Percentiles rank a stretch among this genome's conserved stretches.
Evolutionary conservation across 2,113 vertebrate genomes (phyloP).

Genomic region (Thinocorus orbignyianus): DNA sequence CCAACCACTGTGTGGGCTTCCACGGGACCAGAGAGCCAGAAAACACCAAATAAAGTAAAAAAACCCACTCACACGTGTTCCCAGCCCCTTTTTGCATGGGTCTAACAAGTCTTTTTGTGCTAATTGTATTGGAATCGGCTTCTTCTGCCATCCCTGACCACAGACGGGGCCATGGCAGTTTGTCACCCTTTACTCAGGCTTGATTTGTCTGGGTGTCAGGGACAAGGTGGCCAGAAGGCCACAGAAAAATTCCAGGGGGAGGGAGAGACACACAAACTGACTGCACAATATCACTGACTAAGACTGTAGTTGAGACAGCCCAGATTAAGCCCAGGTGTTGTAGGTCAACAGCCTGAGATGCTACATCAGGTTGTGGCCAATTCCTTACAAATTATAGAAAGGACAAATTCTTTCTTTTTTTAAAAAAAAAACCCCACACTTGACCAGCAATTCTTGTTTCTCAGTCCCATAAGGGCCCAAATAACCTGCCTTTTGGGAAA

Average conservation of each 20-base stretch:
- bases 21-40: neutral
- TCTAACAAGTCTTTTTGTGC: neutral
- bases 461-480: neutral
- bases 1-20: neutral
- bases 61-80: rapidly evolving
- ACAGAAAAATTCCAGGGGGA: neutral
- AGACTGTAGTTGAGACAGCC: neutral
- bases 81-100: neutral
- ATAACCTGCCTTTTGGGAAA: neutral
- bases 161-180: neutral
- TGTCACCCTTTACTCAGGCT: neutral
- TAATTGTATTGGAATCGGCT: neutral
- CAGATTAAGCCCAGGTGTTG: neutral
- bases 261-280: neutral
- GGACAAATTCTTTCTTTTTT: neutral
- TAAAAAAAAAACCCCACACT: neutral
- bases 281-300: neutral
- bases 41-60: neutral
- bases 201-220: neutral
- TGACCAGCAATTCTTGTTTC: neutral
- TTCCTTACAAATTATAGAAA: neutral
- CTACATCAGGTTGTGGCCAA: neutral
- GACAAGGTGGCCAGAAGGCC: neutral
- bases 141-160: neutral
- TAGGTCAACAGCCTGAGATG: neutral